Conservation (phyloP, 30 jellyfish, hydroid and myxozoan genomes). For the Cassiopea xamachana region DNA sequence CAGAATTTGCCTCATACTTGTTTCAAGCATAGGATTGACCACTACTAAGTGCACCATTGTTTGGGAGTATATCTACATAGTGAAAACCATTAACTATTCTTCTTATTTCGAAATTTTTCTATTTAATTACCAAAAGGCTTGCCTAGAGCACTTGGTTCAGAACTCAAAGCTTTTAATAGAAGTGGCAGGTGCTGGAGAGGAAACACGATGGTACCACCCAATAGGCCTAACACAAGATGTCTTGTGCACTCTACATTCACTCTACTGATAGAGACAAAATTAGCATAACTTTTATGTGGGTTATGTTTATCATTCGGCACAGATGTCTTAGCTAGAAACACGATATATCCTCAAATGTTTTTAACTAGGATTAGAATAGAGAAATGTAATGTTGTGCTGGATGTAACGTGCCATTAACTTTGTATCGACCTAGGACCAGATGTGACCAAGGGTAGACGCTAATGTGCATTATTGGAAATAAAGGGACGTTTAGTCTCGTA, state of each 20-base stretch:
- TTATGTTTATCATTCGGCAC: constrained; percentile 7
- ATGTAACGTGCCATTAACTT: constrained; percentile 1
- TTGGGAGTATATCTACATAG: no score
- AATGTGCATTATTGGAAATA: neutral
- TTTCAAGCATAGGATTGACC: no score
- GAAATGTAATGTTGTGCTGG: neutral
- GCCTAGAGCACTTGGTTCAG: neutral
- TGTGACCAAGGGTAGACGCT: neutral
- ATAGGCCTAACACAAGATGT: neutral
- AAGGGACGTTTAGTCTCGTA: neutral
- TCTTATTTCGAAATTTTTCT: no score
- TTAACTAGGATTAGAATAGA: neutral
- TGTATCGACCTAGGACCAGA: constrained; percentile 12
- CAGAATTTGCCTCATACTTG: no score
- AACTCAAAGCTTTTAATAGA: neutral
- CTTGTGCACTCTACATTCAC: neutral
- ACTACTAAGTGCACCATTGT: no score
- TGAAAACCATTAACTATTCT: no score
- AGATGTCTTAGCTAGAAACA: constrained; percentile 27
- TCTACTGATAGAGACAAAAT: neutral
- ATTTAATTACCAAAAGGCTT: neutral
- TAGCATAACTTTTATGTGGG: constrained; percentile 1
- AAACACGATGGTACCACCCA: neutral
- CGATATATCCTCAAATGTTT: constrained; percentile 4
- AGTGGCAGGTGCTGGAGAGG: neutral